Conservation (phyloP, 2,888 invertebrate genomes). For the Parnassius glacialis region DNA sequence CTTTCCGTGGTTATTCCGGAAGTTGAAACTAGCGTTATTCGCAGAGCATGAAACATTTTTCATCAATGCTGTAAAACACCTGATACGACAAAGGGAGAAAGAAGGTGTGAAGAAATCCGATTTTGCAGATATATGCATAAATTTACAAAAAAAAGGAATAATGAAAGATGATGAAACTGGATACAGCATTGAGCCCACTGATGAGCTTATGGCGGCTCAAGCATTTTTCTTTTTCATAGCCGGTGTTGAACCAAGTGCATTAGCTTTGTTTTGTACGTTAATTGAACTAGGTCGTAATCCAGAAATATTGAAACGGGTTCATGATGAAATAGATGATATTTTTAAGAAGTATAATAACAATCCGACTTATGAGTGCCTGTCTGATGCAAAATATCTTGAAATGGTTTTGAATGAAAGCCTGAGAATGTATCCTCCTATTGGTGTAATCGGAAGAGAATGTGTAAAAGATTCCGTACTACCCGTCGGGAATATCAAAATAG, state of each 20-base stretch:
- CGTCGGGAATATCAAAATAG: conserved; percentile 51
- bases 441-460: conserved; percentile 44
- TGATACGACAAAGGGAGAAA: too few species aligned
- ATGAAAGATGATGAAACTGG: conserved; percentile 48
- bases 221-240: conserved; percentile 41
- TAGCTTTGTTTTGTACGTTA: conserved; percentile 46
- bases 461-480: conserved; percentile 48
- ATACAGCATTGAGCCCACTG: conserved; percentile 48
- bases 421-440: conserved; percentile 54
- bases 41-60: too few species aligned
- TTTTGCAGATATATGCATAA: conserved; percentile 55
- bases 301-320: conserved; percentile 48
- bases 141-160: conserved; percentile 49
- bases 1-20: conserved; percentile 33
- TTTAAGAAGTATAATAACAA: conserved; percentile 40
- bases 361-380: conserved; percentile 45
- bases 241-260: conserved; percentile 61
- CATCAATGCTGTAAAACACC: too few species aligned
- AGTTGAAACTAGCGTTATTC: conserved; percentile 42
- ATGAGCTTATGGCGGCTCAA: too few species aligned
- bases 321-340: conserved; percentile 51
- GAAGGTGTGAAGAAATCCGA: conserved; percentile 32
- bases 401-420: conserved; percentile 49
- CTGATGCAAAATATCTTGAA: conserved; percentile 52
- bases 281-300: conserved; percentile 54